Evolutionary conservation across 2,797 vertebrate genomes (phyloP), one percentile per base, ranked within the genome.

Genomic region (Hozukius guyotensis): DNA sequence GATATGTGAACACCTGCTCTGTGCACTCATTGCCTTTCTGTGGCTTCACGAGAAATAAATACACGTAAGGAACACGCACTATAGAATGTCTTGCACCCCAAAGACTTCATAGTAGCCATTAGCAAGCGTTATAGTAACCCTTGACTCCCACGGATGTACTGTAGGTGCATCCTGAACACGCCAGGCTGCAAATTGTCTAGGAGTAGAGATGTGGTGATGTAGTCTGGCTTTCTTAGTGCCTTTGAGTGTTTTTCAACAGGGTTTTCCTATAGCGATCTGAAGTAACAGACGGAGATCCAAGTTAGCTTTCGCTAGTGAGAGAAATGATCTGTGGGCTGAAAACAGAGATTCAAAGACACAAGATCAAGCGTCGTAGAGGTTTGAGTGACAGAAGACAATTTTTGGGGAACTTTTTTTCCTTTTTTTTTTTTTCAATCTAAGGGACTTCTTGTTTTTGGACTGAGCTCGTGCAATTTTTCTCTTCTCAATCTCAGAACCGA

Each of bases 401-500:
- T 78, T 74, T 65, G 57, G 75, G 73, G 63, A 71, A 69, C 38
- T 62, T 73, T 71, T 82, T 72, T 72, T 25, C 16, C 24, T 69
- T 68, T 53, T 60, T 76, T 53, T 60, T 76, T 77, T 74, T 81
- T 66, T 36, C 68, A 76, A 77, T 77, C 77, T 83, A 89, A 93
- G 83, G 89, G 84, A 92, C 87, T 87, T 72, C 64, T 86, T 78
- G 68, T 85, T 82, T 91, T 89, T 81, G 87, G 92, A 94, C 92
- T 92, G 94, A 95, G 94, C 91, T 92, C 64, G 88, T 95, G 91
- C 92, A 93, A 85, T 94, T 95, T 96, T 96, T 96, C 96, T 96
- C 96, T 96, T 96, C 96, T 96, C 96, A 96, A 95, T 95, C 95
- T 96, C 96, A 96, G 96, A 96, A 96, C 96, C 94, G 93, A 95